phyloP scores from a whole-genome alignment of 2,797 vertebrate species.

The Crocodylus rhombifer region DNA sequence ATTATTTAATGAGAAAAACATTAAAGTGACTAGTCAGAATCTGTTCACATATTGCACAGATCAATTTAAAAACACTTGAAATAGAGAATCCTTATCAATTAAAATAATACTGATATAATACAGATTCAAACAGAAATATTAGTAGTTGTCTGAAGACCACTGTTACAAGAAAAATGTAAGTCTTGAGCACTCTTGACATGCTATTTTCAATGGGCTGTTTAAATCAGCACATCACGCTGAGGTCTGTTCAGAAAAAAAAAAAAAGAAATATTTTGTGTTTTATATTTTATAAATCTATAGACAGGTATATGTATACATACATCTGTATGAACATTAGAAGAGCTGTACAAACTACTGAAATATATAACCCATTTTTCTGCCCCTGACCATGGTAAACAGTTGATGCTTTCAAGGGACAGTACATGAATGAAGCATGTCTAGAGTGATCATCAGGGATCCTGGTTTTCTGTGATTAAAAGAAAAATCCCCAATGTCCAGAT shows the following conservation, averaged over 20 bases:
- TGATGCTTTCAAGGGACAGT: no score
- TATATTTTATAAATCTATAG: no score
- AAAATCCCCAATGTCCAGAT: no score
- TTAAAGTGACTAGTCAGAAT: neutral
- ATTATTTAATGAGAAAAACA: neutral
- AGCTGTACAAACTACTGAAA: neutral
- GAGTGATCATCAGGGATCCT: no score
- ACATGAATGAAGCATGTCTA: no score
- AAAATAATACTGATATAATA: neutral
- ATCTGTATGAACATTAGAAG: no score
- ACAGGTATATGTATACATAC: no score
- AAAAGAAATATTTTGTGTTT: no score
- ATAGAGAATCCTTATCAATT: neutral
- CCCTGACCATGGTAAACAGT: no score
- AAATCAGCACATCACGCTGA: neutral
- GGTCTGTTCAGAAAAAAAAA: neutral
- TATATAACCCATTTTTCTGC: no score
- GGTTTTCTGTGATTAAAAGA: no score
- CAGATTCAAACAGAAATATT: neutral
- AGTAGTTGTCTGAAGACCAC: neutral
- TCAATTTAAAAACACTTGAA: neutral
- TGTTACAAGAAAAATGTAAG: neutral
- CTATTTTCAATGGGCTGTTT: neutral
- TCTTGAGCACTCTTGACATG: neutral
- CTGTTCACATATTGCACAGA: no score